Evolutionary conservation across 2,113 vertebrate genomes (phyloP).

Genomic region (Catagonus wagneri): DNA sequence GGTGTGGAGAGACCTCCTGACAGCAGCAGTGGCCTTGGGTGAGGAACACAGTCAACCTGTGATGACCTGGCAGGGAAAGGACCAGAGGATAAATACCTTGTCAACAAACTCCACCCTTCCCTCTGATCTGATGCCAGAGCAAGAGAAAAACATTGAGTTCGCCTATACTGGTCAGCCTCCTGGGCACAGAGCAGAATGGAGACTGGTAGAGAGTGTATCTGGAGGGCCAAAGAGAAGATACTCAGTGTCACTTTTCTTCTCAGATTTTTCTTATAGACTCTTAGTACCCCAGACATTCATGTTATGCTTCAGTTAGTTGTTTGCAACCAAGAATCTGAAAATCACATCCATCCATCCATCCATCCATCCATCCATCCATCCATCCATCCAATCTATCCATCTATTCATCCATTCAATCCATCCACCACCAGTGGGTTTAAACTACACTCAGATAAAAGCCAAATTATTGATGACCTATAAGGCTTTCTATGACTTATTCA

Average conservation of each 20-base stretch:
- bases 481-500: background rate
- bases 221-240: rapidly evolving
- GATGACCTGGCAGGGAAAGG: background rate
- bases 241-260: background rate
- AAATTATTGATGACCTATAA: background rate
- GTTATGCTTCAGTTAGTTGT: background rate
- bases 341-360: background rate
- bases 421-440: background rate
- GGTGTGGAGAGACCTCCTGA: background rate
- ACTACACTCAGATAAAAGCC: background rate
- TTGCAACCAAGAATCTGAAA: slow-evolving; percentile 13
- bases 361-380: background rate
- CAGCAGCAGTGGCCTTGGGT: background rate
- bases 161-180: background rate
- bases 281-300: background rate
- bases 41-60: background rate
- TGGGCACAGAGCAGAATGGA: background rate
- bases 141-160: background rate
- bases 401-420: background rate
- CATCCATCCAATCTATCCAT: background rate
- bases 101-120: slow-evolving; percentile 42
- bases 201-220: background rate
- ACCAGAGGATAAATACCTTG: background rate
- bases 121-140: slow-evolving; percentile 63
- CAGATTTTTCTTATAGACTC: background rate